These are phyloP conservation scores for Micronisus gabar DNA, from an alignment of 2,113 vertebrate species.

Conservation along the genomic window DNA sequence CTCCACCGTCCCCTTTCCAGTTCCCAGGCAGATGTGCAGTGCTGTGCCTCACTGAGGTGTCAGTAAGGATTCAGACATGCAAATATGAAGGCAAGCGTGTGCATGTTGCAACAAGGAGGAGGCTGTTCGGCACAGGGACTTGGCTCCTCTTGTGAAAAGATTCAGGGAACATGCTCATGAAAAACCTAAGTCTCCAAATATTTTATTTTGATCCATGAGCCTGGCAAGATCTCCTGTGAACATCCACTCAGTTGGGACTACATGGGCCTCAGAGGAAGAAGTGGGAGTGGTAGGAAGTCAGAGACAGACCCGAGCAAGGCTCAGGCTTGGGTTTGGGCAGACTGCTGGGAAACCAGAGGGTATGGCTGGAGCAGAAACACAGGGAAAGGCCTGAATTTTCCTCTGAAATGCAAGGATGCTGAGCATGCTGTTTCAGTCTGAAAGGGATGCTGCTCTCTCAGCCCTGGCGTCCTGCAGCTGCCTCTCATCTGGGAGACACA, in stretches of 20 bases:
- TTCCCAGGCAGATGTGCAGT: fast-evolving
- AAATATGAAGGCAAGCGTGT: background rate
- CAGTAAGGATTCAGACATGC: slow-evolving; percentile 16
- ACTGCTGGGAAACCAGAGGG: background rate
- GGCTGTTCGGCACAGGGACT: background rate
- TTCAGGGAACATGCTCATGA: background rate
- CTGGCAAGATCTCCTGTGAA: slow-evolving; percentile 43
- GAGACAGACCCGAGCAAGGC: background rate
- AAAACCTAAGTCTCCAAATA: slow-evolving; percentile 45
- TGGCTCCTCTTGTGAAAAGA: background rate
- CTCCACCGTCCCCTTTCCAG: fast-evolving
- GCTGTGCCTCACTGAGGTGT: background rate
- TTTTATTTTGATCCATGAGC: slow-evolving; percentile 23
- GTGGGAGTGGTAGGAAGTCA: background rate
- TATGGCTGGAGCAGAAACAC: background rate
- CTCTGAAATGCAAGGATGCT: background rate
- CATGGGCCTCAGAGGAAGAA: background rate
- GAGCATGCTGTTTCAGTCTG: background rate
- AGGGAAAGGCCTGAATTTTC: background rate
- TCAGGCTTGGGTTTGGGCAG: background rate
- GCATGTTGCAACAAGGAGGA: background rate
- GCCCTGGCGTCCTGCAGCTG: background rate
- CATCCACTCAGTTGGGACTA: background rate
- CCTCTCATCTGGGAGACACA: background rate
- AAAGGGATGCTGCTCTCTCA: background rate